phyloP scores from a whole-genome alignment of 2,797 vertebrate species.

The Chlorospingus flavigularis region DNA sequence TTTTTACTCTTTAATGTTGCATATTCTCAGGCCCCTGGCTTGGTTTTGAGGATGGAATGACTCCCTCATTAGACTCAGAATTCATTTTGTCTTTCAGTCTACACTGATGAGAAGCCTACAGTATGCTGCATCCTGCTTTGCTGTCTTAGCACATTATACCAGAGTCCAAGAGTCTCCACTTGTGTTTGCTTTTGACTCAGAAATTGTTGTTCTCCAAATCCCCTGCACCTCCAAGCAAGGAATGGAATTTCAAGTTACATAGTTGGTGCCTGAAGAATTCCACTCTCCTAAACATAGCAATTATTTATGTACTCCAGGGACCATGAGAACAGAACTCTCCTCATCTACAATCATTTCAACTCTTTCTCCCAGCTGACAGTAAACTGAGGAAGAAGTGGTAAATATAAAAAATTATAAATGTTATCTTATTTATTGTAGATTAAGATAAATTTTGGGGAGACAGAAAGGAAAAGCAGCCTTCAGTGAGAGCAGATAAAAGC shows the following conservation, averaged over 20 bases:
- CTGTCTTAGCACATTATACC: background rate
- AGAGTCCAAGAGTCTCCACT: background rate
- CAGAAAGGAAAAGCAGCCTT: background rate
- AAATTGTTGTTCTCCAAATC: background rate
- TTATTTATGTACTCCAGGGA: background rate
- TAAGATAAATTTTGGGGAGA: background rate
- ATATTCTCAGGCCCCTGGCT: background rate
- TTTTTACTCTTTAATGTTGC: background rate
- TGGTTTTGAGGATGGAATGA: background rate
- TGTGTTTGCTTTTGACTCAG: background rate
- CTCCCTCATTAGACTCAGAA: background rate
- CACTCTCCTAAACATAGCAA: background rate
- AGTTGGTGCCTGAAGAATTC: slow-evolving; percentile 11
- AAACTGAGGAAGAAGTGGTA: background rate
- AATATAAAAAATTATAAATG: background rate
- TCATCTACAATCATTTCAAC: background rate
- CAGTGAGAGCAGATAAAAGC: background rate
- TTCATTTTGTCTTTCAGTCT: background rate
- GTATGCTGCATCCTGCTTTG: background rate
- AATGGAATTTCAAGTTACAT: slow-evolving; percentile 4
- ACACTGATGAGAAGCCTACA: background rate
- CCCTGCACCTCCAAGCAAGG: background rate
- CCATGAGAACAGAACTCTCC: background rate
- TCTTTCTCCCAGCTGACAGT: background rate
- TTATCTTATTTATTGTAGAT: background rate